Evolutionary conservation across 1,140 invertebrate species (phyloP), one percentile per base, ranked within the genome.

Genomic region (Drosophila willistoni): DNA sequence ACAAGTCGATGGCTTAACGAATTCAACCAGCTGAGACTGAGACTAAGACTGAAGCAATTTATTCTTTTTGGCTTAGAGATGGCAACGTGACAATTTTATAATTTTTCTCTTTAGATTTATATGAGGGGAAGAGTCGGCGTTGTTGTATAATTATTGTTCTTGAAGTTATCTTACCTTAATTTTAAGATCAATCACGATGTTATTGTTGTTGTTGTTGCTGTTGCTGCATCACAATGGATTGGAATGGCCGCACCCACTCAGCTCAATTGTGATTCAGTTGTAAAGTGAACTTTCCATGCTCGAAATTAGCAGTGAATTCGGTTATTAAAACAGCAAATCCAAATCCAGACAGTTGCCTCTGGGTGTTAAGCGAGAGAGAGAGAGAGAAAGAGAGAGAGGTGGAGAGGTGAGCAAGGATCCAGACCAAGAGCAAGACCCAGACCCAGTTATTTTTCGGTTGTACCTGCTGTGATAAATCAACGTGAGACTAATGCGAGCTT

Each of bases 401-500:
- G 7, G 68, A 34, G 9, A 34, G 7, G 59, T 25, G 54, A 51
- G 66, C 61, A 68, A 82, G 80, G 68, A 83, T 66, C 82, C 78
- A 70, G 42, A 56, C 22, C 64, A 12, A 68, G 55, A 75, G 39
- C 76, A 39, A 76, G 81, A 84, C 73, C 73, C 69, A 86, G 83
- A 86, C 83, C 83, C 83, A 86, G 83, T 86, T 86, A 79, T 62
- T 33, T 10, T 56, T 56, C 22, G 33, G 19, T 68, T 65, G 64
- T 77, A 83, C 77, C 84, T 84, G 84, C 84, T 89, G 84, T 89
- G 84, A 89, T 89, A 89, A 89, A 89, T 89, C 84, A 90, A 90
- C 87, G 87, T 90, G 87, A 90, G 87, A 83, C 87, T 90, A 90
- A 90, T 90, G 87, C 87, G 79, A 78, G 72, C 87, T 90, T 90